Base-by-base conservation (phyloP, 2,797 vertebrate species). In the Heteromormyrus szaboi region DNA sequence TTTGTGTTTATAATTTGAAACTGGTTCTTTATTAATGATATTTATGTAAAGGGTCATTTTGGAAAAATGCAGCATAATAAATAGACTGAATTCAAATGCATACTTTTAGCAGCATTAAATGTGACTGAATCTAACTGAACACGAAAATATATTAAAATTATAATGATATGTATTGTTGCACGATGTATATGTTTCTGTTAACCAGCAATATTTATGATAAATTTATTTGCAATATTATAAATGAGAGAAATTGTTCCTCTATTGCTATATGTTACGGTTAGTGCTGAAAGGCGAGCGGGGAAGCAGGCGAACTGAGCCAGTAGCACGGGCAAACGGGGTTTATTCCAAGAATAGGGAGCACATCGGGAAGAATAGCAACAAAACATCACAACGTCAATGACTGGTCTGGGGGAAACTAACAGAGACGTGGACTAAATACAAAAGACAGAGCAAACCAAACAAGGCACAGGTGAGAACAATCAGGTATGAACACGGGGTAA, bases 1-100 rank as follows among this genome's bases (percentile, higher is more conserved):
- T 85, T 51, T 22, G 83, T 51, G 22, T 85, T 50, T 14, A 53
- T 85, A 85, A 85, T 85, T 85, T 85, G 83, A 85, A 85, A 51
- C 46, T 85, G 12, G 22, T 4, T 50, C 37, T 9, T 41, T 53
- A 85, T 85, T 85, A 85, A 50, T 53, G 46, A 51, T 85, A 50
- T 50, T 29, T 25, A 86, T 56, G 29, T 56, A 86, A 37, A 86
- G 33, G 33, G 25, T 86, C 56, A n/a, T 33, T 54, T 56, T 29
- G 25, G 22, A 85, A 22, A 50, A 14, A 4, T 85, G 25, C 46
- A 29, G 46, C 11, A 29, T 29, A 29, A 48, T 53, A 53, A 85
- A 50, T 51, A 19, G 48, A 11, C 48, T 44, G 44, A 50, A 50
- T 17, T 85, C 48, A 25, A 51, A 51, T 48, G 44, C 5, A 76